A percentile compares a stretch with the other conserved stretches of the same genome.
phyloP scores from a whole-genome alignment of 2,888 invertebrate genomes.

The Andrena bucephala region DNA sequence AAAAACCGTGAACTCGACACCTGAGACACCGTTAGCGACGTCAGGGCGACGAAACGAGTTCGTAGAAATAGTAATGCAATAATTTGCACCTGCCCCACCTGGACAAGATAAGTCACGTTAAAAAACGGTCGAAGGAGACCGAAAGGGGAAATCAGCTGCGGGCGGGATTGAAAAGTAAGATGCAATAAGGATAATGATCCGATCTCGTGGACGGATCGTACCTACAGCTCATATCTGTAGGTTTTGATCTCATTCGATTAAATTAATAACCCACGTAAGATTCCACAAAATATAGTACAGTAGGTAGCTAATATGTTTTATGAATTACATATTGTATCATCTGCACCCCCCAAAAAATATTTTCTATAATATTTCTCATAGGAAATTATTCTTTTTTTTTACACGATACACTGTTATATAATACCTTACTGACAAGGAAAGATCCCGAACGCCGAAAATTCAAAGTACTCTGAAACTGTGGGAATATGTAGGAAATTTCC shows the following conservation, averaged over 20 bases:
- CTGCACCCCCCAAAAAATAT: too few relatives aligned
- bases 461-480: too few relatives aligned
- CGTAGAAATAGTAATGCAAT: slow-evolving; percentile 6
- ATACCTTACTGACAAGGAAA: too few relatives aligned
- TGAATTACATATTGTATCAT: too few relatives aligned
- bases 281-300: too few relatives aligned
- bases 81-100: slow-evolving; percentile 47
- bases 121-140: slow-evolving; percentile 2
- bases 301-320: too few relatives aligned
- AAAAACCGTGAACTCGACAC: not conserved
- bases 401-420: too few relatives aligned
- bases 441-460: too few relatives aligned
- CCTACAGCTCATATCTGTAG: not conserved
- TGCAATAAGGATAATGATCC: not conserved
- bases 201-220: not conserved
- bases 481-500: too few relatives aligned
- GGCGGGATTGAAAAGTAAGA: slow-evolving; percentile 43
- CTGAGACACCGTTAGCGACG: not conserved
- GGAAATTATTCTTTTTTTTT: too few relatives aligned
- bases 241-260: not conserved
- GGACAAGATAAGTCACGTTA: slow-evolving; percentile 14
- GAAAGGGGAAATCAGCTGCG: slow-evolving; percentile 39
- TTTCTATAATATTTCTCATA: too few relatives aligned
- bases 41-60: slow-evolving; percentile 1
- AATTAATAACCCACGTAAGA: too few relatives aligned